A percentile compares a stretch with the other conserved stretches of the same genome.
Evolutionary conservation across 2,888 invertebrate genomes (phyloP).

Genomic region (Ichneumoninae sp.): DNA sequence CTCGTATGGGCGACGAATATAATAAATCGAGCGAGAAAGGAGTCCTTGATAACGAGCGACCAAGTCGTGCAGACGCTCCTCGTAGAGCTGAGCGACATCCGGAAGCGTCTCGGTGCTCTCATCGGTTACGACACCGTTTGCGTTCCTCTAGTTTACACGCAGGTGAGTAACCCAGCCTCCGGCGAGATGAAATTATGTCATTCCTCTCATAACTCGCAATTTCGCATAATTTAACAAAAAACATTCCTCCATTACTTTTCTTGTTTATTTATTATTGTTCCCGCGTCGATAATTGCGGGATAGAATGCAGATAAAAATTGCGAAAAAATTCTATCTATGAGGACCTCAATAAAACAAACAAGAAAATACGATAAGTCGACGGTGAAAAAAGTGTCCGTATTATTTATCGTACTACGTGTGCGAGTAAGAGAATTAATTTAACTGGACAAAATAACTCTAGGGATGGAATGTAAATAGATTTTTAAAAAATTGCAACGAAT

Average conservation of each 20-base stretch:
- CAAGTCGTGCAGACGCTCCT: conserved; percentile 96
- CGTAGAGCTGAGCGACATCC: conserved; percentile 94
- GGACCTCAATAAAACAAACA: neutral
- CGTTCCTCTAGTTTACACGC: conserved; percentile 96
- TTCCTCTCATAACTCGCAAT: conserved; percentile 14
- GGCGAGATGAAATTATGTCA: neutral
- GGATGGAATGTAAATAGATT: conserved; percentile 1
- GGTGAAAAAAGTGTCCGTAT: neutral
- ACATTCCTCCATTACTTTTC: neutral
- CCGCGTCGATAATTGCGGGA: neutral
- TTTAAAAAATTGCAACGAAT: neutral
- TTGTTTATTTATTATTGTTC: conserved; percentile 1
- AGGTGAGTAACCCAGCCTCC: conserved; percentile 86
- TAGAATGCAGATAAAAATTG: conserved; percentile 13
- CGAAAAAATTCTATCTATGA: neutral
- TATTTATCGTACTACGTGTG: neutral
- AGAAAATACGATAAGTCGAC: neutral
- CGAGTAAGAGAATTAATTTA: neutral
- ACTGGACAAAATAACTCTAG: neutral
- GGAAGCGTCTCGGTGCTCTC: conserved; percentile 92
- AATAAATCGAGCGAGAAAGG: conserved; percentile 94
- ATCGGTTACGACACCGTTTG: conserved; percentile 97
- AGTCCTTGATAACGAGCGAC: conserved; percentile 93
- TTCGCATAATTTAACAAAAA: conserved; percentile 1
- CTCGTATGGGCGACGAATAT: conserved; percentile 97